Base-by-base conservation (phyloP, 2,113 vertebrate genomes). In the Leucopternis melanops region DNA sequence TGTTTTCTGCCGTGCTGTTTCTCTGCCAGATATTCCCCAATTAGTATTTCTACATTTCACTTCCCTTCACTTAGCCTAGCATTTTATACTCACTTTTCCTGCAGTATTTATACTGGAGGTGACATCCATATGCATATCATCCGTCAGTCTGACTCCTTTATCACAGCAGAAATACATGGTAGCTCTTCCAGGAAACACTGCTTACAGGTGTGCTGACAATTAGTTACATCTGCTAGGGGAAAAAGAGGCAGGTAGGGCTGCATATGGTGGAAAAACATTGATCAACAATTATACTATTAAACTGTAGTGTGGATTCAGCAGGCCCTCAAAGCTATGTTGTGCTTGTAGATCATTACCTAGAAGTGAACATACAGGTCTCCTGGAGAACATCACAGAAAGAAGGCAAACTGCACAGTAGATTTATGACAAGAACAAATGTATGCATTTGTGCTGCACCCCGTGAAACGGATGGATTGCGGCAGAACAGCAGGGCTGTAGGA, bases 371-470 rank as follows among this genome's bases (percentile, higher is more conserved):
- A 13, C 42, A 47, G 25, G 54, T 72, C 79, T 97, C 88, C 27
- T 57, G 61, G 62, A 90, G 54, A 75, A 38, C 47, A 55, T 80
- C 20, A 26, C 55, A 73, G 54, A 72, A 78, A 88, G 58, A 47
- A 88, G 42, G 88, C 57, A 86, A 94, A 83, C 11, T 21, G 31
- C 69, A 27, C 34, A 8, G 72, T 34, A 66, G 81, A 52, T 93
- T 97, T 95, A 81, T 49, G 88, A 88, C 80, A 79, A 95, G 77
- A 96, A 92, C 86, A 96, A 96, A 95, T 52, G 27, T 9, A 20
- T 86, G 70, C 57, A 6, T 94, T 89, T 73, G 81, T 62, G 80
- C 55, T 62, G 61, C 57, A 81, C 85, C 73, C 54, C 15, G 13
- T 57, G 90, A 91, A 96, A 87, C 67, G 29, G 2, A 93, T 71